Percentiles rank a stretch among this genome's conserved stretches.
phyloP scores from a whole-genome alignment of 2,888 invertebrate species.

The Drosophila crucigera region DNA sequence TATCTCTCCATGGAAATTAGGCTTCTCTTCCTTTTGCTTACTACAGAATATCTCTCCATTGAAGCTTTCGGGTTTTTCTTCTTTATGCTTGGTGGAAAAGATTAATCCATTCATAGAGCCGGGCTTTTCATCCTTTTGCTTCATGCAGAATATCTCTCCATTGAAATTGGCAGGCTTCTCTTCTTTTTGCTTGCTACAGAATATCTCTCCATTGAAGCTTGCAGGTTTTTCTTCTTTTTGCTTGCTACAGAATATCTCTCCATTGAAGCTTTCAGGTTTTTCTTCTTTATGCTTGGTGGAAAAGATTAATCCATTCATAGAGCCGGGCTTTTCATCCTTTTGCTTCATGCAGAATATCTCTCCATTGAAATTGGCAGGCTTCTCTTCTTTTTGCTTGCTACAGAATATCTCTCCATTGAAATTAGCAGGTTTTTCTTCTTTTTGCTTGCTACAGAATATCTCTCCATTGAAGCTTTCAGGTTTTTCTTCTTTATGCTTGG shows the following conservation, averaged over 20 bases:
- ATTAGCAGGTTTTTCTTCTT: background rate
- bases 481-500: too few species aligned
- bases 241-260: background rate
- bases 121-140: background rate
- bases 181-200: background rate
- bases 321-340: background rate
- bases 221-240: conserved; percentile 1
- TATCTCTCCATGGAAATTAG: too few species aligned
- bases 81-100: too few species aligned
- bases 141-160: background rate
- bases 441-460: background rate
- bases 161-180: background rate
- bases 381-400: too few species aligned
- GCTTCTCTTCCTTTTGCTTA: too few species aligned
- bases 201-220: background rate
- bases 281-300: background rate
- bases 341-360: background rate
- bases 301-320: background rate
- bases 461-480: too few species aligned
- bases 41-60: too few species aligned
- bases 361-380: too few species aligned
- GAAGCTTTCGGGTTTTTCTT: too few species aligned
- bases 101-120: too few species aligned
- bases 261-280: background rate
- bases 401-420: background rate